Evolutionary conservation across 2,797 vertebrate species (phyloP), one percentile per base, ranked within the genome.

Genomic region (Pelodytes ibericus): DNA sequence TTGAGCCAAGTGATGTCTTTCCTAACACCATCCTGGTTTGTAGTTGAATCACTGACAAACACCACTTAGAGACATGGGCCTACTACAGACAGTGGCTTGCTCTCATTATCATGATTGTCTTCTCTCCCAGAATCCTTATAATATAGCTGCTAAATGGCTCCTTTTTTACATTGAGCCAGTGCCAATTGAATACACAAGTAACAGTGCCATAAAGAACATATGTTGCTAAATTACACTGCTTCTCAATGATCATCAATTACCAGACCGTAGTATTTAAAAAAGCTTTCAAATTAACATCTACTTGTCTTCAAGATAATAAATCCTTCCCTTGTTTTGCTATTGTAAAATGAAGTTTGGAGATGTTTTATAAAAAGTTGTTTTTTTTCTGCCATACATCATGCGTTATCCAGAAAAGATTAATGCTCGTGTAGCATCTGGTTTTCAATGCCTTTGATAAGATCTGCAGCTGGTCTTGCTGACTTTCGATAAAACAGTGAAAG

Each of bases 361-460:
- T 49, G 79, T 85, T 81, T 88, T 83, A 86, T 83, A 86, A 84
- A 85, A 75, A 2, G 63, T 59, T 67, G 68, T 77, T 85, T 85
- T 79, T 16, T 58, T 53, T 59, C 39, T 74, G 26, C 57, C 51
- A 73, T 81, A 72, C 0, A 73, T 84, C 84, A 84, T 84, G 82
- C 72, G 87, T 88, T 89, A 84, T 75, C 82, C 58, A 71, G 64
- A 53, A 84, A 84, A 82, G 71, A 83, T 83, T 80, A 71, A 80
- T 78, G 86, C 80, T 77, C 79, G 87, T 84, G 83, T 68, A 80
- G 87, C 88, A 89, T 90, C 86, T 89, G 87, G 83, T 80, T 87
- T 80, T 84, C 77, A 69, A 47, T 61, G 77, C 71, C 22, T 62
- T 62, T 63, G 33, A 79, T 62, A 73, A 62, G 60, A 79, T 74